Evolutionary conservation across 2,888 invertebrate genomes (phyloP).

Genomic region (Plebejus melissa): DNA sequence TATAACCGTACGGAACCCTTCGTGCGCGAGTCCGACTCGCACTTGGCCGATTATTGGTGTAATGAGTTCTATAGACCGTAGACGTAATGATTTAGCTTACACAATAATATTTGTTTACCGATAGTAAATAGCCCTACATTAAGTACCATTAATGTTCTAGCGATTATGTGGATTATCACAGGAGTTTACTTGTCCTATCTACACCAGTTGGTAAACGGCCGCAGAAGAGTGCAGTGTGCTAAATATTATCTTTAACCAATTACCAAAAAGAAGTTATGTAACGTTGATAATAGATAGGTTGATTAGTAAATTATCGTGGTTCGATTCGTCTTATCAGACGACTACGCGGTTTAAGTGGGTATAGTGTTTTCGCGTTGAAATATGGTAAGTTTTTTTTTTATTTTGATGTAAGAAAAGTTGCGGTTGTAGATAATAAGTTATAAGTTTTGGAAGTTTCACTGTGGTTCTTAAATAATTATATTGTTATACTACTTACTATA

Average conservation of each 20-base stretch:
- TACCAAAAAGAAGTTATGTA: conserved; percentile 21
- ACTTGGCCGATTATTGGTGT: background rate
- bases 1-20: too few relatives aligned
- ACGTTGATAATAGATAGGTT: conserved; percentile 38
- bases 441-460: too few relatives aligned
- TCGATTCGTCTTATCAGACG: conserved; percentile 48
- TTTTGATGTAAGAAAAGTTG: background rate
- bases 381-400: conserved; percentile 17
- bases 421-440: background rate
- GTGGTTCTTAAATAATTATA: too few relatives aligned
- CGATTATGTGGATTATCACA: conserved; percentile 22
- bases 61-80: background rate
- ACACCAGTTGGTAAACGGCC: background rate
- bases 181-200: background rate
- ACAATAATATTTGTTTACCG: background rate
- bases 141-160: conserved; percentile 20
- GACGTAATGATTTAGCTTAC: background rate
- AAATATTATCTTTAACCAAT: conserved; percentile 20
- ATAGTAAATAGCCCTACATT: conserved; percentile 13
- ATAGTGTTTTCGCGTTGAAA: conserved; percentile 29
- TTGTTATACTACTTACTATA: too few relatives aligned
- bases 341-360: conserved; percentile 47
- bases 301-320: conserved; percentile 54
- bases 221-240: conserved; percentile 29
- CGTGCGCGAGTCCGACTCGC: too few relatives aligned